Conservation (phyloP, 2,888 invertebrate species). For the Athripsodes cinereus region DNA sequence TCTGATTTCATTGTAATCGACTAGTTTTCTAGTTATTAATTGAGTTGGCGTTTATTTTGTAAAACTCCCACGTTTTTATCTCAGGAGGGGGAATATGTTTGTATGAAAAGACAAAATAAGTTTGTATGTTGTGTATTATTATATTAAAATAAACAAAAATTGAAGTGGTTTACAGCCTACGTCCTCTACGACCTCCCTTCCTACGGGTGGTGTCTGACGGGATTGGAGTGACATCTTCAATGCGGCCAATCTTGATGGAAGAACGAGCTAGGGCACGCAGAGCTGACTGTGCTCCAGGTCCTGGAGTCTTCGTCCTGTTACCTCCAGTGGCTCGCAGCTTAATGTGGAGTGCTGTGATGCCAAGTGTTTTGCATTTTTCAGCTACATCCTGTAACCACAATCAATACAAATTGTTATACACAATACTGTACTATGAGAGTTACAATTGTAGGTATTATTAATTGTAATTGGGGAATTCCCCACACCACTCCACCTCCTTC, state of each 20-base stretch:
- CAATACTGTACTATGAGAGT: not conserved
- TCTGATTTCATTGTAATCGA: too few species aligned
- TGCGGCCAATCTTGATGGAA: slow-evolving; percentile 99
- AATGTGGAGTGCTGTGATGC: slow-evolving; percentile 97
- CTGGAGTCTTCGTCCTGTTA: slow-evolving; percentile 96
- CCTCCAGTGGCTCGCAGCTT: slow-evolving; percentile 98
- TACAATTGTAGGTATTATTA: too few species aligned
- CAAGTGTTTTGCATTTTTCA: slow-evolving; percentile 94
- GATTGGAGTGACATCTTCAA: slow-evolving; percentile 99
- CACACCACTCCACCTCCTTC: too few species aligned
- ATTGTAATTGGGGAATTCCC: too few species aligned
- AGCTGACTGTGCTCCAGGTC: slow-evolving; percentile 98
- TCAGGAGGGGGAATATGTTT: not conserved
- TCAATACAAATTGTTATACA: not conserved
- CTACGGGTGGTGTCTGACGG: slow-evolving; percentile 98
- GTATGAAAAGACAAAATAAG: not conserved
- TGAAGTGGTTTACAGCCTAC: slow-evolving; percentile 77
- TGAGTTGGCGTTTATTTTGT: too few species aligned
- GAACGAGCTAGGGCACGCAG: slow-evolving; percentile 96
- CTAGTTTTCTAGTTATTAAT: too few species aligned
- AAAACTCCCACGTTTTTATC: too few species aligned
- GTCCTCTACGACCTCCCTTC: slow-evolving; percentile 99
- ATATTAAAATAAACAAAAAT: slow-evolving; percentile 21
- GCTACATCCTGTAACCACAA: slow-evolving; percentile 85
- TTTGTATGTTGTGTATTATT: slow-evolving; percentile 20